These are phyloP conservation scores for Engraulis encrasicolus DNA, from an alignment of 2,113 vertebrate species.

Conservation along the genomic window DNA sequence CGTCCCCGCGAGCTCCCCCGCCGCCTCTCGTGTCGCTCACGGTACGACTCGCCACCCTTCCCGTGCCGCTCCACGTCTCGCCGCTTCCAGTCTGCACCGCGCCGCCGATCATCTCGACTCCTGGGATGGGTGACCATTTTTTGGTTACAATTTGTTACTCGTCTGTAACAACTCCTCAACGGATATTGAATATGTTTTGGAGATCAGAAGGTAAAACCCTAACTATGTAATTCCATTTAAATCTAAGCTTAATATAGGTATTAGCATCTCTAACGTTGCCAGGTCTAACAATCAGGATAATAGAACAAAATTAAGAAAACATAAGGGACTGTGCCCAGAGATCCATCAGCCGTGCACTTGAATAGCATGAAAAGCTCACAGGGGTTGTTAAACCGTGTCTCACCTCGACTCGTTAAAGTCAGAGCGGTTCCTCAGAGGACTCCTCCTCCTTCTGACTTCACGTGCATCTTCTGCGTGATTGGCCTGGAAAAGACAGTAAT, in stretches of 20 bases:
- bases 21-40: conserved; percentile 92
- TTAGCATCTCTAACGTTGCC: too few relatives aligned
- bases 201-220: too few relatives aligned
- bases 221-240: too few relatives aligned
- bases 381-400: conserved; percentile 19
- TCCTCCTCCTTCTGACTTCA: conserved; percentile 90
- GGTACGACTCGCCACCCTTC: conserved; percentile 84
- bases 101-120: conserved; percentile 86
- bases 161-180: too few relatives aligned
- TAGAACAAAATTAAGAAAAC: too few relatives aligned
- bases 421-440: conserved; percentile 86
- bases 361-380: not conserved
- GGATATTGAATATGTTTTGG: too few relatives aligned
- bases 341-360: not conserved
- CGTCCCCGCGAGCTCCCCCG: conserved; percentile 86
- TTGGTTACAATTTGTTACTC: too few relatives aligned
- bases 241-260: too few relatives aligned
- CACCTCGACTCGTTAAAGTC: conserved; percentile 92
- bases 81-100: conserved; percentile 90
- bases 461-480: conserved; percentile 85
- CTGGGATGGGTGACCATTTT: conserved; percentile 62
- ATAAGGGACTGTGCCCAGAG: too few relatives aligned
- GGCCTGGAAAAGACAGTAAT: not conserved
- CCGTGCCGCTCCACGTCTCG: conserved; percentile 90
- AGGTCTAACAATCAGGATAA: too few relatives aligned